Conservation (phyloP, 1,140 invertebrate genomes). For the Stratiolaelaps scimitus region DNA sequence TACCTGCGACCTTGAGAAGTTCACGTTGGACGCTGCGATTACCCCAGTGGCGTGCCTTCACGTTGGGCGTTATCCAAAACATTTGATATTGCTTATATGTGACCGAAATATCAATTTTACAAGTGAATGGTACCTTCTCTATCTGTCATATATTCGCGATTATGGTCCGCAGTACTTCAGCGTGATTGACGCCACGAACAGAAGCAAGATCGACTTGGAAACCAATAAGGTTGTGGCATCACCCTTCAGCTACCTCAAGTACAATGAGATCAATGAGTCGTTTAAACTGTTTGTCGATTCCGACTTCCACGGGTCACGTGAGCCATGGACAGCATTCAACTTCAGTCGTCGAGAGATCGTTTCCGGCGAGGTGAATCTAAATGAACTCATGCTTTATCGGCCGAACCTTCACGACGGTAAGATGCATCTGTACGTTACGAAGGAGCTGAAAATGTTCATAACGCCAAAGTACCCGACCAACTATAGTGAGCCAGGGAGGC, state of each 20-base stretch:
- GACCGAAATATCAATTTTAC: no score
- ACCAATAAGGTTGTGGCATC: not conserved
- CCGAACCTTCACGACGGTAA: not conserved
- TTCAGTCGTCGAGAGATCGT: not conserved
- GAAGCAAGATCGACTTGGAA: no score
- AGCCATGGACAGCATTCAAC: not conserved
- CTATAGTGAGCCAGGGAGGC: not conserved
- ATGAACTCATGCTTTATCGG: not conserved
- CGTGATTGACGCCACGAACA: no score
- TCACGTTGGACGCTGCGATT: no score
- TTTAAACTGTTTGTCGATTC: not conserved
- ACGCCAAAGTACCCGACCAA: not conserved
- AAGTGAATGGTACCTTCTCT: no score
- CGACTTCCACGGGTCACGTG: not conserved
- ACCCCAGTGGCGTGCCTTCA: no score
- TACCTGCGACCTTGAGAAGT: no score
- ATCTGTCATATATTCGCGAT: no score
- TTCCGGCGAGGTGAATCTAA: not conserved
- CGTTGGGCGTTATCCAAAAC: no score
- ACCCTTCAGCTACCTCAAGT: not conserved
- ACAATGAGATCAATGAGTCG: not conserved
- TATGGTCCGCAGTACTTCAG: no score
- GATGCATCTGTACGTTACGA: not conserved
- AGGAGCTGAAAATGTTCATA: not conserved
- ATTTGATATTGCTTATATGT: no score